These are phyloP conservation scores for Tarsius wallacei DNA, from an alignment of 2,797 vertebrate genomes.

Conservation along the genomic window DNA sequence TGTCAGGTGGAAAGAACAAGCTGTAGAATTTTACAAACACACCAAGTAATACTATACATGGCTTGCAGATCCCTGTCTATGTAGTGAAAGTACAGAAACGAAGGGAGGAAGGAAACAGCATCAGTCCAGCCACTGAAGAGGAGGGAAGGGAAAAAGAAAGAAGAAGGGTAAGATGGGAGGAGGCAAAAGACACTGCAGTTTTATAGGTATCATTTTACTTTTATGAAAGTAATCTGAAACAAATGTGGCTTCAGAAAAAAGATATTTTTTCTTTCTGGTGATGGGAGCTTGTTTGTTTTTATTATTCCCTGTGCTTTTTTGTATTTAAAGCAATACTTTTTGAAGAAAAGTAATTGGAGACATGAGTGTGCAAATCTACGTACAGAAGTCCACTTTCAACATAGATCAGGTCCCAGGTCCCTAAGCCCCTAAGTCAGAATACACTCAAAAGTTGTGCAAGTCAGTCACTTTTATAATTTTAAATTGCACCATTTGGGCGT, in stretches of 20 bases:
- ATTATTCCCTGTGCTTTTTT: background rate
- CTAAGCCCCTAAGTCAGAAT: background rate
- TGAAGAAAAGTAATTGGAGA: constrained; percentile 13
- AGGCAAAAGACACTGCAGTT: background rate
- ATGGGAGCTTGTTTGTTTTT: background rate
- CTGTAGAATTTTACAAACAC: background rate
- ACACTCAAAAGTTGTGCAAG: constrained; percentile 27
- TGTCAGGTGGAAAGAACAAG: background rate
- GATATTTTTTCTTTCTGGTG: background rate
- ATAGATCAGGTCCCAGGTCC: background rate
- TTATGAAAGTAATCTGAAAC: background rate
- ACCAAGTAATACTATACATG: accelerated
- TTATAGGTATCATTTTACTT: background rate
- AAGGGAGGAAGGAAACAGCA: background rate
- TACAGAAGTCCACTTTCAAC: background rate
- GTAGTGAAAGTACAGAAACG: accelerated
- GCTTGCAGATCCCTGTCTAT: accelerated
- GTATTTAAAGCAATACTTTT: background rate
- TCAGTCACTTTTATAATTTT: constrained; percentile 74
- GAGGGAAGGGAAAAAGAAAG: no score
- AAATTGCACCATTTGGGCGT: constrained; percentile 81
- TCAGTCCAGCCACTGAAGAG: background rate
- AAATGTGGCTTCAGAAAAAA: background rate
- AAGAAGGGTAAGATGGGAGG: accelerated
- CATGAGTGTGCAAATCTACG: background rate